These are phyloP conservation scores for Melanotaenia boesemani DNA, from an alignment of 2,797 vertebrate species.

Conservation along the genomic window DNA sequence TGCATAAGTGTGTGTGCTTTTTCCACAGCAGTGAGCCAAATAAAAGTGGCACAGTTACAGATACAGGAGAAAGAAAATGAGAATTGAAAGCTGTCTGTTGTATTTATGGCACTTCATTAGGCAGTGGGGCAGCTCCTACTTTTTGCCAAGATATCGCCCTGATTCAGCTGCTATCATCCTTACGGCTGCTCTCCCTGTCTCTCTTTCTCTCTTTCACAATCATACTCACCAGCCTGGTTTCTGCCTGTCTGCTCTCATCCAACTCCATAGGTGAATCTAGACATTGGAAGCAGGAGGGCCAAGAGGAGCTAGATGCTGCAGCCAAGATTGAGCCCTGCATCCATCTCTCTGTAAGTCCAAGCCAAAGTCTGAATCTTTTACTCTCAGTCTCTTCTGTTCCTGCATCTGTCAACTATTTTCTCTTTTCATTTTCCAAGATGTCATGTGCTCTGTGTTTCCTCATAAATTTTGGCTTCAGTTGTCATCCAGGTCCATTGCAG, in stretches of 20 bases:
- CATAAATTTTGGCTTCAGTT: conserved; percentile 9
- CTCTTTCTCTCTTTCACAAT: neutral
- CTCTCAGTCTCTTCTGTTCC: conserved; percentile 3
- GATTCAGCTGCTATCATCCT: conserved; percentile 56
- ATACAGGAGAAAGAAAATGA: conserved; percentile 5
- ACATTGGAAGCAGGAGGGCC: conserved; percentile 17
- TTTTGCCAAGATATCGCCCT: conserved; percentile 51
- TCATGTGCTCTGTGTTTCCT: conserved; percentile 13
- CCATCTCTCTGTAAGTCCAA: neutral
- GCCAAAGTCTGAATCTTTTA: conserved; percentile 23
- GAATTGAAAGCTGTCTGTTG: conserved; percentile 18
- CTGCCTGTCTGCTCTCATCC: conserved; percentile 5
- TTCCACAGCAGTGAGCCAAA: conserved; percentile 9
- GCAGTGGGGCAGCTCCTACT: conserved; percentile 26
- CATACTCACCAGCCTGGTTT: conserved; percentile 23
- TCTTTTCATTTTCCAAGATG: conserved; percentile 8
- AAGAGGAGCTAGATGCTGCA: conserved; percentile 6
- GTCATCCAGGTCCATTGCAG: neutral
- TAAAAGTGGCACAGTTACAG: neutral
- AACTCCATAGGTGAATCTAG: conserved; percentile 25
- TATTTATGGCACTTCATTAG: conserved; percentile 51
- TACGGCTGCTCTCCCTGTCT: neutral
- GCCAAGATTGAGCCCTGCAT: conserved; percentile 39
- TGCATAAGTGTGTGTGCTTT: neutral
- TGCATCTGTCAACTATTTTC: conserved; percentile 30